Base-by-base conservation (phyloP, 2,797 vertebrate genomes). In the Eleutherodactylus coqui region DNA sequence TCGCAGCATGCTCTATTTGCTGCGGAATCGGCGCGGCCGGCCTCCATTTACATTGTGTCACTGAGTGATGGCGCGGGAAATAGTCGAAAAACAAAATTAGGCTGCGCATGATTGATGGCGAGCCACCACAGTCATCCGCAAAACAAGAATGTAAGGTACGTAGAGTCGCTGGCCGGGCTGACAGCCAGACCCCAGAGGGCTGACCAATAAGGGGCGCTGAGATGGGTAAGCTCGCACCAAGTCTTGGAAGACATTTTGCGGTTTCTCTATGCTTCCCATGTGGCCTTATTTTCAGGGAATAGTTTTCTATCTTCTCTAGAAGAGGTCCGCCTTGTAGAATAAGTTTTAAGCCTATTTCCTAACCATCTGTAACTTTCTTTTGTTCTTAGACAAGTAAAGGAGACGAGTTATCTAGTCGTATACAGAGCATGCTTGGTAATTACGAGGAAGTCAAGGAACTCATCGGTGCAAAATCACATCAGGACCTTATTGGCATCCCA, bases 341-440 rank as follows among this genome's bases (percentile, higher is more conserved):
- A 45, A n/a, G n/a, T n/a, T n/a, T n/a, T n/a, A n/a, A n/a, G n/a
- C n/a, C n/a, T n/a, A n/a, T n/a, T n/a, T n/a, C n/a, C n/a, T n/a
- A n/a, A n/a, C n/a, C n/a, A n/a, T n/a, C n/a, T n/a, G n/a, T n/a
- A n/a, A n/a, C n/a, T 69, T 7, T 34, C 62, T 83, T 10, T 67
- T 73, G 43, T 89, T 84, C 94, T 90, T 88, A 99, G 98, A 98
- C 94, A 86, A 95, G 94, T 88, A 98, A 96, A 92, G 95, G 93
- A 14, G 98, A 99, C 91, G 97, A 97, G 87, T 94, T 99, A 86
- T 99, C 98, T 80, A 96, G 92, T 88, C 95, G 95, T 79, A 95
- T 99, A 91, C 96, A 96, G 91, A 97, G 90, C 90, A 98, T 98
- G 96, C 91, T 99, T 91, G 97, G 97, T 79, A 94, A 94, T 92